Base-by-base conservation (phyloP, 2,797 vertebrate genomes). In the Oophaga sylvatica region DNA sequence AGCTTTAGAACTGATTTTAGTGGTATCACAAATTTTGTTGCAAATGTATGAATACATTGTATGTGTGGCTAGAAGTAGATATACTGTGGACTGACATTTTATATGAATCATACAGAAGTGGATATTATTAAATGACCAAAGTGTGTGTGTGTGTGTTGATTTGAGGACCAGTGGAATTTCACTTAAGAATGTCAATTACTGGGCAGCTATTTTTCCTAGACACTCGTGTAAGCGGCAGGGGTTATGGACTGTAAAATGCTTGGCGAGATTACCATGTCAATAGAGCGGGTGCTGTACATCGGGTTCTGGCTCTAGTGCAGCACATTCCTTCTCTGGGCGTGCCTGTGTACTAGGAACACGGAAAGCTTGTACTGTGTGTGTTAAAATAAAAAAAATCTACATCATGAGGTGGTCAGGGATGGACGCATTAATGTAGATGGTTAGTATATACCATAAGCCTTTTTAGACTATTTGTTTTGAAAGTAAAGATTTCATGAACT, bases 291-390 rank as follows among this genome's bases (percentile, higher is more conserved):
- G 41, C 71, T 68, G 80, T 83, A 83, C 80, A 78, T 60, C 20
- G 19, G 68, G 86, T 87, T 80, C 80, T 87, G 60, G 71, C 60
- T 57, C 41, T 19, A 62, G 86, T 68, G 68, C 80, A 77, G 56
- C 75, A 80, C 81, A 87, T 87, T 87, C 81, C 75, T 87, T 8
- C 19, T 62, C 63, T 20, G 81, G 87, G 87, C 1, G 87, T 87
- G 81, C 83, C 87, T 71, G 75, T 29, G 63, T 62, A 22, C 76
- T 29, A 0, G 45, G 67, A 73, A 65, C 68, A 63, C 13, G n/a
- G 56, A 81, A 75, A 63, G 57, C 26, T 85, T 79, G 31, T 63
- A 29, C 83, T 16, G 62, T 15, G 4, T 67, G 60, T 68, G 77
- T 26, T 3, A 60, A 57, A 85, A n/a, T 65, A 19, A 9, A 73